A percentile compares a stretch with the other conserved stretches of the same genome.
These are phyloP conservation scores for Tapirus indicus DNA, from an alignment of 2,797 vertebrate species.

Conservation along the genomic window DNA sequence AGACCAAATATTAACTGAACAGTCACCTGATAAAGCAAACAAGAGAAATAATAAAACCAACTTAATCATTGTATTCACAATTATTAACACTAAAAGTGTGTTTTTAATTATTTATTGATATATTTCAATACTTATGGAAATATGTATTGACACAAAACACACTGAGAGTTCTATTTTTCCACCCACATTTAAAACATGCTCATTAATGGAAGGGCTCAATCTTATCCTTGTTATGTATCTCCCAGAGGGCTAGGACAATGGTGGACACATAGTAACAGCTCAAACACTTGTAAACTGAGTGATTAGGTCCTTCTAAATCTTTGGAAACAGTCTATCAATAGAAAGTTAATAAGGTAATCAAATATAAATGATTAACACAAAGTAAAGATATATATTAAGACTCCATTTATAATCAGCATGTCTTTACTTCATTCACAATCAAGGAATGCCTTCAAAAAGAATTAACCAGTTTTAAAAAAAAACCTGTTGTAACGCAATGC, in stretches of 20 bases:
- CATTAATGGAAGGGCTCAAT: neutral
- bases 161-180: neutral
- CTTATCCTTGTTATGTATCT: neutral
- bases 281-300: neutral
- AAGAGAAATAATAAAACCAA: constrained; percentile 56
- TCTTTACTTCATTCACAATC: neutral
- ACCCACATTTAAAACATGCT: constrained; percentile 21
- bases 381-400: neutral
- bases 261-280: neutral
- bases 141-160: neutral
- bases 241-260: neutral
- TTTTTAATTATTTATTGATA: neutral
- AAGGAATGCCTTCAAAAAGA: constrained; percentile 34
- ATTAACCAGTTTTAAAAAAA: neutral
- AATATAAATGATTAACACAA: constrained; percentile 7
- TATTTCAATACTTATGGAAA: constrained; percentile 18
- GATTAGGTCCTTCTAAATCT: neutral
- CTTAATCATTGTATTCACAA: neutral
- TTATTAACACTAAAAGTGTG: neutral
- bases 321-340: neutral
- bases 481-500: neutral
- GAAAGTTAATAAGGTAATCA: neutral
- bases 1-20: constrained; percentile 57
- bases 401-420: neutral
- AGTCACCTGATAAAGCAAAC: constrained; percentile 57